A percentile compares a stretch with the other conserved stretches of the same genome.
phyloP scores from a whole-genome alignment of 2,888 invertebrate species.

The Eristalis tenax region DNA sequence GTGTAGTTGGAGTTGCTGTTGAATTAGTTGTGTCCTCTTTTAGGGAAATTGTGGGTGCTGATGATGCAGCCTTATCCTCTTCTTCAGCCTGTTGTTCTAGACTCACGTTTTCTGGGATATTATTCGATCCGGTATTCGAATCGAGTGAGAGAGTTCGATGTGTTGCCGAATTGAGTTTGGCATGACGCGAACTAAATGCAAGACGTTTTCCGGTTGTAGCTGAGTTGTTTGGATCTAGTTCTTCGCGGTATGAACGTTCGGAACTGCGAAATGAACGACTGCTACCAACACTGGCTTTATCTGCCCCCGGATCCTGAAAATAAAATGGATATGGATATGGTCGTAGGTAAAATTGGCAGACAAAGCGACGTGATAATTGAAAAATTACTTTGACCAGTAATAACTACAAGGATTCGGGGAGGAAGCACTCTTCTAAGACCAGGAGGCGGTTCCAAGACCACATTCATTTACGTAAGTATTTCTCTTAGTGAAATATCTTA shows the following conservation, averaged over 20 bases:
- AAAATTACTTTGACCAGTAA: no score
- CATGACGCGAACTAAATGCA: constrained; percentile 73
- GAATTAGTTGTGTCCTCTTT: constrained; percentile 19
- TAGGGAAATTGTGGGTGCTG: constrained; percentile 39
- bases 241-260: constrained; percentile 74
- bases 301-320: constrained; percentile 74
- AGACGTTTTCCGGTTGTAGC: constrained; percentile 73
- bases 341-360: not conserved
- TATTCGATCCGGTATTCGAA: constrained; percentile 74
- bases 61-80: constrained; percentile 70
- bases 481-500: constrained; percentile 44
- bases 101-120: constrained; percentile 75
- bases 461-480: no score
- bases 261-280: constrained; percentile 75
- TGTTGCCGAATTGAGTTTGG: constrained; percentile 73
- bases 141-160: constrained; percentile 74
- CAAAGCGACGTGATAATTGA: no score
- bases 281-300: constrained; percentile 75
- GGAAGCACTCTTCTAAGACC: no score
- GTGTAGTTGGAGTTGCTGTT: constrained; percentile 3
- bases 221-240: constrained; percentile 73
- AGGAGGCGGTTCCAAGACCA: no score
- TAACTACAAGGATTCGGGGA: no score
- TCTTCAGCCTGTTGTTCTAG: constrained; percentile 74
- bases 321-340: not conserved